Percentiles rank a stretch among this genome's conserved stretches.
These are phyloP conservation scores for Dascillus cervinus DNA, from an alignment of 2,888 invertebrate genomes.

Conservation along the genomic window DNA sequence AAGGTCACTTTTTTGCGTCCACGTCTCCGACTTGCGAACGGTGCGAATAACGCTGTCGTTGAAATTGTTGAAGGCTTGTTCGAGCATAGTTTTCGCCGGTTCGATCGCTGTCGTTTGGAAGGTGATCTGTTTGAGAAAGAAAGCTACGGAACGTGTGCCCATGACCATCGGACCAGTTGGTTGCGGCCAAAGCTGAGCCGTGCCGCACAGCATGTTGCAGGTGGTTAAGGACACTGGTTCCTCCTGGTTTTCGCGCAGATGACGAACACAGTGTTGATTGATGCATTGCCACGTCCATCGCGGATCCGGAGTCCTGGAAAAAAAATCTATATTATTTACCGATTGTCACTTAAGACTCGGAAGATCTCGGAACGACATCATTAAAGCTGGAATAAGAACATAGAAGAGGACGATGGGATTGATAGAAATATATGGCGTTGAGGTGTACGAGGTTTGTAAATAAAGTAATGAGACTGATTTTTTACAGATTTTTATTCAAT, in stretches of 20 bases:
- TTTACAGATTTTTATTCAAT: not conserved
- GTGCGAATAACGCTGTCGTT: conserved; percentile 33
- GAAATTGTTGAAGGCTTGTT: conserved; percentile 48
- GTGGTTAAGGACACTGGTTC: conserved; percentile 55
- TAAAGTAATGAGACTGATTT: conserved; percentile 1
- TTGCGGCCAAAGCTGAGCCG: conserved; percentile 70
- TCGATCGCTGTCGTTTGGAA: conserved; percentile 42
- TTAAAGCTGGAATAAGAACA: too few species aligned
- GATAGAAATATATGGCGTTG: too few species aligned
- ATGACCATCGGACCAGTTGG: conserved; percentile 65
- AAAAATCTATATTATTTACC: too few species aligned
- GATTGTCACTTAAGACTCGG: too few species aligned
- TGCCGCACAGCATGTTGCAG: conserved; percentile 73
- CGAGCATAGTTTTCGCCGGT: conserved; percentile 42
- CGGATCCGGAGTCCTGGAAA: conserved; percentile 46
- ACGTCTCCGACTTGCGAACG: conserved; percentile 23
- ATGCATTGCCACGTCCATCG: conserved; percentile 76
- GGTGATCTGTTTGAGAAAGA: conserved; percentile 48
- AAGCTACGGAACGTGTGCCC: conserved; percentile 55
- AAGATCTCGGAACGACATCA: too few species aligned
- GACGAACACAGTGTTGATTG: conserved; percentile 60
- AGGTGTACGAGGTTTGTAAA: conserved; percentile 2
- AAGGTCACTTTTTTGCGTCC: conserved; percentile 28
- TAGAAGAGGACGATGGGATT: too few species aligned
- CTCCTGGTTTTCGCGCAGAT: conserved; percentile 37